These are phyloP conservation scores for Alentia gelatinosa DNA, from an alignment of 2,888 invertebrate genomes.

Conservation along the genomic window DNA sequence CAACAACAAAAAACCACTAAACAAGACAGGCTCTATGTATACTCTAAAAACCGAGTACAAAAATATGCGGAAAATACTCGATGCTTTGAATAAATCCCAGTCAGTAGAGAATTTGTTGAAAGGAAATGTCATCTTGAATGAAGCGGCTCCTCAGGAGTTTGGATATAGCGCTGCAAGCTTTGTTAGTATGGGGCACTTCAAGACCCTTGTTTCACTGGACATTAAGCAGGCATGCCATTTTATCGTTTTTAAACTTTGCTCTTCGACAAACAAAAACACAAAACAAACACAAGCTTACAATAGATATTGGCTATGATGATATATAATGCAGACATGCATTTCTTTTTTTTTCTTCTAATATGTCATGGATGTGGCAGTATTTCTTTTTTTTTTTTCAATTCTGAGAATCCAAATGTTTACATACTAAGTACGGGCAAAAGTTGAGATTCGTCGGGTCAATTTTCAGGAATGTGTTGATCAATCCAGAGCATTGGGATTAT, in stretches of 20 bases:
- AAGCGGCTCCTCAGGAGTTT: neutral
- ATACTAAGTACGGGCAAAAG: neutral
- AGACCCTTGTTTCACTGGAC: constrained; percentile 40
- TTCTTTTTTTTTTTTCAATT: neutral
- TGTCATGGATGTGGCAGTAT: constrained; percentile 46
- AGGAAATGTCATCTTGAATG: constrained; percentile 27
- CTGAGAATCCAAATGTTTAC: neutral
- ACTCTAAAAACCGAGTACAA: constrained; percentile 23
- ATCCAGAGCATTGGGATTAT: constrained; percentile 11
- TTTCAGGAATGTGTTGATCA: constrained; percentile 43
- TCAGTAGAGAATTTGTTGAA: constrained; percentile 14
- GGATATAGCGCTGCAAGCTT: neutral
- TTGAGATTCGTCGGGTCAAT: constrained; percentile 24
- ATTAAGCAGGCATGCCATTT: neutral
- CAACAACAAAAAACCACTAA: neutral
- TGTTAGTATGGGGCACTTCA: constrained; percentile 18
- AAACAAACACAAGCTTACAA: constrained; percentile 4
- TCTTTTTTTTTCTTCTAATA: neutral
- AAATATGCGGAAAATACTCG: constrained; percentile 15
- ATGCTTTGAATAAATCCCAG: neutral
- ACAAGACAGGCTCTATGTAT: constrained; percentile 13
- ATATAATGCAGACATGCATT: constrained; percentile 1
- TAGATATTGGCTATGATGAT: too few relatives aligned
- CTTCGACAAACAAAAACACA: neutral
- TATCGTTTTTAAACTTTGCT: neutral